Evolutionary conservation across 2,888 invertebrate species (phyloP).

Genomic region (Pammene aurita): DNA sequence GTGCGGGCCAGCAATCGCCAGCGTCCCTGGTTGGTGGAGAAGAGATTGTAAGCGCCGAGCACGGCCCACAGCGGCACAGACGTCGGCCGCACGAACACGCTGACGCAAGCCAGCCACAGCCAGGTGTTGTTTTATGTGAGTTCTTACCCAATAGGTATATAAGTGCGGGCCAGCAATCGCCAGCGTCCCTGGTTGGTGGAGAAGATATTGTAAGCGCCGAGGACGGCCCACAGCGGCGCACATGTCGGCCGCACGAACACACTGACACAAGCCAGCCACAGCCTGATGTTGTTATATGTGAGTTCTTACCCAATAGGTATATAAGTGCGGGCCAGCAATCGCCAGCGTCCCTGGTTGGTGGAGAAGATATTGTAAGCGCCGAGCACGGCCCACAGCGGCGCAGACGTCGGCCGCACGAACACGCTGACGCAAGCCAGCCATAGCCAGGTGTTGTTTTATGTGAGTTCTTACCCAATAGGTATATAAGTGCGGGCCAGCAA

Average conservation of each 20-base stretch:
- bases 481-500: constrained; percentile 49
- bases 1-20: constrained; percentile 81
- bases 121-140: too few species aligned
- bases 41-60: too few species aligned
- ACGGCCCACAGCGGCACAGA: too few species aligned
- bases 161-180: constrained; percentile 82
- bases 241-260: too few species aligned
- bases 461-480: constrained; percentile 43
- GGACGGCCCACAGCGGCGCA: too few species aligned
- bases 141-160: constrained; percentile 86
- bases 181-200: too few species aligned
- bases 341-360: constrained; percentile 73
- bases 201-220: too few species aligned
- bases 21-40: too few species aligned
- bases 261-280: too few species aligned
- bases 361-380: constrained; percentile 87
- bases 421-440: constrained; percentile 88
- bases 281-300: too few species aligned
- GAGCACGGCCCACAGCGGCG: constrained; percentile 92
- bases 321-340: constrained; percentile 83
- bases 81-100: too few species aligned
- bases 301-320: constrained; percentile 84
- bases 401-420: constrained; percentile 93
- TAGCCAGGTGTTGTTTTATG: constrained; percentile 83
- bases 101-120: too few species aligned